These are phyloP conservation scores for Colaptes auratus DNA, from an alignment of 2,113 vertebrate species.

Conservation along the genomic window DNA sequence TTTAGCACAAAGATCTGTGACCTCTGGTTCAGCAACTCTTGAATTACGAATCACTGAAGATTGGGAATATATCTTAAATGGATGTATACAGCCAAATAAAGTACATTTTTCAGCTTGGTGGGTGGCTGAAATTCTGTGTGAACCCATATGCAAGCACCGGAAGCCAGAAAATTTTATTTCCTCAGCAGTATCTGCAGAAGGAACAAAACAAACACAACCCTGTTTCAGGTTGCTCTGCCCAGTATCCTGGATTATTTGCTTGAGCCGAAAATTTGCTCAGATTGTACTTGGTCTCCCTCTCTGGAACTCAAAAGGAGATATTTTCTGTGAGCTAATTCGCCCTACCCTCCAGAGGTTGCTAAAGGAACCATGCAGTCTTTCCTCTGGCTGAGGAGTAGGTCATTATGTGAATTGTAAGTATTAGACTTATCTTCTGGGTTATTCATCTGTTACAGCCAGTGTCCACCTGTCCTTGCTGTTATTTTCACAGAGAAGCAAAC, in stretches of 20 bases:
- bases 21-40: slow-evolving; percentile 18
- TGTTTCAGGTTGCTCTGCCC: slow-evolving; percentile 58
- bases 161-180: slow-evolving; percentile 63
- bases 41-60: slow-evolving; percentile 20
- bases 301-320: slow-evolving; percentile 48
- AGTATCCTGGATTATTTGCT: slow-evolving; percentile 26
- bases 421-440: background rate
- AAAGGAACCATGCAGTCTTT: background rate
- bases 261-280: slow-evolving; percentile 21
- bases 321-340: background rate
- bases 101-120: slow-evolving; percentile 54
- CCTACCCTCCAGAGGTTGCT: background rate
- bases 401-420: background rate
- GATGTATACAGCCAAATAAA: slow-evolving; percentile 41
- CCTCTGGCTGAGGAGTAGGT: background rate
- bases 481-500: background rate
- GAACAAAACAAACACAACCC: slow-evolving; percentile 69
- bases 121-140: slow-evolving; percentile 65
- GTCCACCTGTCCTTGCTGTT: background rate
- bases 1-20: slow-evolving; percentile 16
- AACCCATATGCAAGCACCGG: slow-evolving; percentile 64
- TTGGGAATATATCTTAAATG: slow-evolving; percentile 20
- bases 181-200: slow-evolving; percentile 58
- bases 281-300: slow-evolving; percentile 13
- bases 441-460: background rate